Percentiles rank a stretch among this genome's conserved stretches.
These are phyloP conservation scores for Phalloptychus januarius DNA, from an alignment of 2,797 vertebrate genomes.

Conservation along the genomic window DNA sequence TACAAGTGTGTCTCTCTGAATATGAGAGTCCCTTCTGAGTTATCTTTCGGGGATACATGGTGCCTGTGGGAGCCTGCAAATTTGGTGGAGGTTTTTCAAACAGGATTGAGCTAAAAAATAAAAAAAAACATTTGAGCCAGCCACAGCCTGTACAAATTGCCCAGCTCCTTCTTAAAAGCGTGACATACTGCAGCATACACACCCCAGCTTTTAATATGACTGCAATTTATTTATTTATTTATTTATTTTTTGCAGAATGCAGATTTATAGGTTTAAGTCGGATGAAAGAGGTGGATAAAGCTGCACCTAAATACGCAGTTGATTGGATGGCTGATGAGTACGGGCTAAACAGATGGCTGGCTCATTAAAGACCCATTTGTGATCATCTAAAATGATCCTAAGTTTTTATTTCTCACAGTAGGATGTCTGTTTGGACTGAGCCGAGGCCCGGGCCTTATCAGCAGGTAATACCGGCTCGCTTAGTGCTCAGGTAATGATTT, in stretches of 20 bases:
- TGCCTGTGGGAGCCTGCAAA: conserved; percentile 56
- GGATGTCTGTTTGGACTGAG: conserved; percentile 56
- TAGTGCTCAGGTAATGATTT: conserved; percentile 73
- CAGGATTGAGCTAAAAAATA: conserved; percentile 52
- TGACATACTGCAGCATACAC: conserved; percentile 49
- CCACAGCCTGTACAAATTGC: conserved; percentile 38
- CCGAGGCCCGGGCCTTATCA: conserved; percentile 56
- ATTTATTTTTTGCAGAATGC: conserved; percentile 20
- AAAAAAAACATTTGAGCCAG: conserved; percentile 32
- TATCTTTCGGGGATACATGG: conserved; percentile 62
- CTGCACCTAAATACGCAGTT: conserved; percentile 27
- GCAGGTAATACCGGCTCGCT: conserved; percentile 67
- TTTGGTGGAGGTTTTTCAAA: conserved; percentile 53
- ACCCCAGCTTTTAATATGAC: conserved; percentile 43
- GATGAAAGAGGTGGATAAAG: conserved; percentile 36
- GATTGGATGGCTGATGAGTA: conserved; percentile 40
- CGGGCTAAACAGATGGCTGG: conserved; percentile 58
- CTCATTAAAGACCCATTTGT: conserved; percentile 69
- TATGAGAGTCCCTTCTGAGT: conserved; percentile 64
- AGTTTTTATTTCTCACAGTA: conserved; percentile 63
- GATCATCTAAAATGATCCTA: conserved; percentile 68
- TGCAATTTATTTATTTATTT: conserved; percentile 5
- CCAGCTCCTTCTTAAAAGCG: conserved; percentile 42
- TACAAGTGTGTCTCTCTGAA: conserved; percentile 74
- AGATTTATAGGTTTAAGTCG: conserved; percentile 31